A percentile compares a stretch with the other conserved stretches of the same genome.
Conservation (phyloP, 92 coral and sea anemone genomes). For the Epizoanthus illoricatus region DNA sequence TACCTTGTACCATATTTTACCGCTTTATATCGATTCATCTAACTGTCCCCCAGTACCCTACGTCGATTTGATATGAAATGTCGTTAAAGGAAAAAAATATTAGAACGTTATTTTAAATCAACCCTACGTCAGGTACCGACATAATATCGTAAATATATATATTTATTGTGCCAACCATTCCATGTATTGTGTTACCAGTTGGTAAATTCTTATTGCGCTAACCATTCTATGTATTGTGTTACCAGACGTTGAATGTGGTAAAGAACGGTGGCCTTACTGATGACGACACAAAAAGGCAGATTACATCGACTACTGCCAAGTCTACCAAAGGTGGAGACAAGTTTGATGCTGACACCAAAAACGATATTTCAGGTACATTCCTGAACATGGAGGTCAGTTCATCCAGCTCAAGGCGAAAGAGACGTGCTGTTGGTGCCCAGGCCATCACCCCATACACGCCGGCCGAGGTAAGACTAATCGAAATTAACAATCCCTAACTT, state of each 20-base stretch:
- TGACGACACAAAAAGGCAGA: constrained; percentile 37
- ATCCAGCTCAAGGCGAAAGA: constrained; percentile 11
- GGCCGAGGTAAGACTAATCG: neutral
- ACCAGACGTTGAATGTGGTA: constrained; percentile 46
- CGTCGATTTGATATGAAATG: too few relatives aligned
- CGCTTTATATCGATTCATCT: too few relatives aligned
- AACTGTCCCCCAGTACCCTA: too few relatives aligned
- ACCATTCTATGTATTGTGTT: neutral
- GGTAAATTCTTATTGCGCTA: constrained; percentile 25
- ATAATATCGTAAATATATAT: too few relatives aligned
- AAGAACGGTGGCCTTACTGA: constrained; percentile 53
- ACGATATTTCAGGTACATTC: constrained; percentile 17
- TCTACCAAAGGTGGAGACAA: constrained; percentile 52
- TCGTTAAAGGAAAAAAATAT: too few relatives aligned
- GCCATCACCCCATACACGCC: constrained; percentile 38
- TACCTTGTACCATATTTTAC: too few relatives aligned
- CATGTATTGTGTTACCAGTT: neutral
- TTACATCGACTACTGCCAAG: constrained; percentile 37
- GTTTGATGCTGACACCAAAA: constrained; percentile 35
- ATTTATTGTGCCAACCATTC: neutral
- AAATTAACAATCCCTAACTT: too few relatives aligned
- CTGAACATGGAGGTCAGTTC: constrained; percentile 22
- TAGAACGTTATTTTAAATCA: too few relatives aligned
- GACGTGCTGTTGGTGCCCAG: constrained; percentile 46
- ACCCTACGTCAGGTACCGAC: too few relatives aligned